These are phyloP conservation scores for Drosophila arizonae DNA, from an alignment of 1,140 invertebrate genomes.

Conservation along the genomic window DNA sequence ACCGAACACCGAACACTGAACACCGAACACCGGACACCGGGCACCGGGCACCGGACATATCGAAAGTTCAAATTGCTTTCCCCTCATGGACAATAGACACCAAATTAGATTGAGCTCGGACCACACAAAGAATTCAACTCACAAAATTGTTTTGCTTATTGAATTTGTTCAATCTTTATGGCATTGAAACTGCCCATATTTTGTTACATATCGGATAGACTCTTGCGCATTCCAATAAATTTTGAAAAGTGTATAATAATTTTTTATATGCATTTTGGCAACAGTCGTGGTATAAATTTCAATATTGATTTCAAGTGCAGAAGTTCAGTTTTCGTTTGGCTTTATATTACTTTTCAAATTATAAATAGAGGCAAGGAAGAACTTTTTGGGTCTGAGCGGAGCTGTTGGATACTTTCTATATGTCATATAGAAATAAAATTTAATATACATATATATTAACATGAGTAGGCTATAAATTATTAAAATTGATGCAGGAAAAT, in stretches of 20 bases:
- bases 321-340: too few species aligned
- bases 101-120: constrained; percentile 36
- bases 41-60: constrained; percentile 23
- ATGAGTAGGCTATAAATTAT: too few species aligned
- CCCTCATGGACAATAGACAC: constrained; percentile 20
- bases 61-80: constrained; percentile 44
- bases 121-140: not conserved
- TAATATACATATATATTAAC: too few species aligned
- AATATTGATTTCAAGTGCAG: too few species aligned
- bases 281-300: too few species aligned
- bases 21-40: constrained; percentile 15
- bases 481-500: too few species aligned
- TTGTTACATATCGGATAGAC: not conserved
- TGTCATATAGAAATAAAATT: too few species aligned
- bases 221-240: not conserved
- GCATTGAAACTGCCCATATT: not conserved
- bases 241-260: not conserved
- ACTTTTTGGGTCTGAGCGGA: too few species aligned
- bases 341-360: too few species aligned
- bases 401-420: too few species aligned
- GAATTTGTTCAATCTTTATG: constrained; percentile 4
- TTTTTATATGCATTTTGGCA: too few species aligned
- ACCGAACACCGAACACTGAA: constrained; percentile 4
- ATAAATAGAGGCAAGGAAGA: too few species aligned
- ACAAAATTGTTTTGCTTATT: constrained; percentile 22